Evolutionary conservation across 1,140 invertebrate genomes (phyloP), one percentile per base, ranked within the genome.

Genomic region (Sminthurinus signatus): DNA sequence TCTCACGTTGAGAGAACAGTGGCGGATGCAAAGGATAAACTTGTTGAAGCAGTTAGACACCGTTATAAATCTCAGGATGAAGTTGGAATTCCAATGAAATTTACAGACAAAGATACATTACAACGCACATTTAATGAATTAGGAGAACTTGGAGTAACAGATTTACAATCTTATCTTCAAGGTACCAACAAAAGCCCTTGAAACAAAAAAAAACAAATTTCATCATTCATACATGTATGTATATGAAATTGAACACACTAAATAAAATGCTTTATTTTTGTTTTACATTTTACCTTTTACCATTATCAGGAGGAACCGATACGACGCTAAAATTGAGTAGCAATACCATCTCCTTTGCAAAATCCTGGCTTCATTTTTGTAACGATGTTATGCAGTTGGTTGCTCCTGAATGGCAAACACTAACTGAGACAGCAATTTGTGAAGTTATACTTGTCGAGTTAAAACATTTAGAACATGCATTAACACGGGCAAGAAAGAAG

Each of bases 1-100:
- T 79, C 80, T 15, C 85, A 88, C 21, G 75, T 91, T 25, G 80
- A 76, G 1, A 76, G 80, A 73, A 78, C 81, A 25, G 72, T 92
- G 42, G 77, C 80, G 66, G 86, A 89, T 60, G 80, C 84, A 3
- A 81, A 83, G 55, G 85, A 89, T 64, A 89, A 91, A 75, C 80
- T 87, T 51, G 77, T 88, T 8, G 88, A 91, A 69, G 84, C 84
- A 1, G 81, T 88, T 12, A 87, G 86, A 73, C 75, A 87, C 57
- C 63, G 70, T 19, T 69, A 69, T 43, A 78, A 87, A 51, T 81
- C 83, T 67, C 75, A 77, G 19, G 85, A 90, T 74, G 88, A 90
- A 70, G 81, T 79, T 55, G 89, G 88, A 86, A 78, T 81, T 23
- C 85, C 85, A 1, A 81, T 83, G 54, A 87, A 88, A 76, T 79